Percentiles rank a stretch among this genome's conserved stretches.
These are phyloP conservation scores for Cnemophilus loriae DNA, from an alignment of 2,113 vertebrate species.

Conservation along the genomic window DNA sequence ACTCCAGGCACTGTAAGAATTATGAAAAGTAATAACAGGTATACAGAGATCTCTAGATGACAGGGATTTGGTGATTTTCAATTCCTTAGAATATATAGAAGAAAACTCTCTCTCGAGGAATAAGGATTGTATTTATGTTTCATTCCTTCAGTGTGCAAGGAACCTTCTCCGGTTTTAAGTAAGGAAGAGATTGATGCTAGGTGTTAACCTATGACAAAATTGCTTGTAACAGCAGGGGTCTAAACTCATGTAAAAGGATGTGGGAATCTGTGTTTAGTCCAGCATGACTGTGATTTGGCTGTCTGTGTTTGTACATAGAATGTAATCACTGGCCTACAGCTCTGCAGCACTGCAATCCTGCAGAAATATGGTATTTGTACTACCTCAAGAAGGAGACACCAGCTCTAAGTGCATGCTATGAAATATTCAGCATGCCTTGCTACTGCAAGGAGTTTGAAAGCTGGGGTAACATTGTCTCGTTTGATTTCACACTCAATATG, in stretches of 20 bases:
- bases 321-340: background rate
- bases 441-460: background rate
- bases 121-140: background rate
- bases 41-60: background rate
- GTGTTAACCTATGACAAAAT: background rate
- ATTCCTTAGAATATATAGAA: background rate
- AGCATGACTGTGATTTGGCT: background rate
- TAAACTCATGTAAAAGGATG: background rate
- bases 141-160: background rate
- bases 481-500: background rate
- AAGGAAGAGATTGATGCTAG: background rate
- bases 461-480: background rate
- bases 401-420: background rate
- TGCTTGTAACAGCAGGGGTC: background rate
- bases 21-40: background rate
- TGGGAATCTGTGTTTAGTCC: background rate
- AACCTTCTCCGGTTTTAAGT: background rate
- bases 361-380: background rate
- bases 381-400: background rate
- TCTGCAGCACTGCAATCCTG: background rate
- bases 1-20: background rate
- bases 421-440: background rate
- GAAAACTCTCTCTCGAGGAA: background rate
- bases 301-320: background rate
- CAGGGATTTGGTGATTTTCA: background rate